Percentiles rank a stretch among this genome's conserved stretches.
phyloP scores from a whole-genome alignment of 2,797 vertebrate species.

The Simalia tracyae region DNA sequence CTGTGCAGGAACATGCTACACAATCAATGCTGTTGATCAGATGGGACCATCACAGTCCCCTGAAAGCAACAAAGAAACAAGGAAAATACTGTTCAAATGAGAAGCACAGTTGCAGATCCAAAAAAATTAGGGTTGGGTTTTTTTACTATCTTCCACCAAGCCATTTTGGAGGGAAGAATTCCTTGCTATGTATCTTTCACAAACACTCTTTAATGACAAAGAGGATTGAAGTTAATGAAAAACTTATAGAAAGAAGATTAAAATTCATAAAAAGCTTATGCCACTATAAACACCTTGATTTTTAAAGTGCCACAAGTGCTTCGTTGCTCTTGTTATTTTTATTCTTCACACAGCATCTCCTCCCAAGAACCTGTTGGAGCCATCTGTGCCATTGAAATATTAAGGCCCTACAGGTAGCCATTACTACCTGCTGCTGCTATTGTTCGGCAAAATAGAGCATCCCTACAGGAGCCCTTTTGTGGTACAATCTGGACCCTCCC shows the following conservation, averaged over 20 bases:
- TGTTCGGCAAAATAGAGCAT: background rate
- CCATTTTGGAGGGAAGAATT: background rate
- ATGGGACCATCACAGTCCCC: background rate
- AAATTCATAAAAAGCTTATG: background rate
- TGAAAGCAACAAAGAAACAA: background rate
- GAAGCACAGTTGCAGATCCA: background rate
- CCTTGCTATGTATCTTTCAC: background rate
- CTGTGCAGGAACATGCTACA: background rate
- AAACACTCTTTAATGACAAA: background rate
- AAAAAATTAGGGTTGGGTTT: background rate
- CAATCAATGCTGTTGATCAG: background rate
- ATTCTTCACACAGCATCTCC: background rate
- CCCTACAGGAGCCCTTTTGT: constrained; percentile 19
- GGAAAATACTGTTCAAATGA: background rate
- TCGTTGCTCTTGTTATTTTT: background rate
- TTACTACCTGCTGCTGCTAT: constrained; percentile 29
- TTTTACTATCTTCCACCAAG: background rate
- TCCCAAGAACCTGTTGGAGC: background rate
- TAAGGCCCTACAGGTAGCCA: constrained; percentile 1
- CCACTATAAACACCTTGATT: background rate
- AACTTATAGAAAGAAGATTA: background rate
- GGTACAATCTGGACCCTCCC: background rate
- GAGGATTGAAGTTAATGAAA: background rate
- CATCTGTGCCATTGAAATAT: constrained; percentile 28
- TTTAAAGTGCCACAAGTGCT: background rate